Percentiles rank a stretch among this genome's conserved stretches.
Conservation (phyloP, 2,797 vertebrate genomes). For the Todus mexicanus region DNA sequence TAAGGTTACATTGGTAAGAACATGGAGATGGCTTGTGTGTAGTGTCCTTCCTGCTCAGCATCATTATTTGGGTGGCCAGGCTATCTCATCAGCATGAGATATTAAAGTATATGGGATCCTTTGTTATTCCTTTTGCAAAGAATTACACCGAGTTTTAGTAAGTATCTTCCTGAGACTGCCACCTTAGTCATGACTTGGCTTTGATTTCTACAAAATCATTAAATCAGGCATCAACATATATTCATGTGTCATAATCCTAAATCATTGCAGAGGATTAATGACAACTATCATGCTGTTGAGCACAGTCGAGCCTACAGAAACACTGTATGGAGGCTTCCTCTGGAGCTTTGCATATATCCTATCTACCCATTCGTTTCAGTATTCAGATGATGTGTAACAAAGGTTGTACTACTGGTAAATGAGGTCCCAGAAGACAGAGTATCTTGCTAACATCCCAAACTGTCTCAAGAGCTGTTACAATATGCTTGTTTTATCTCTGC, state of each 20-base stretch:
- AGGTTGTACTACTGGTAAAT: background rate
- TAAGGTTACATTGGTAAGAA: background rate
- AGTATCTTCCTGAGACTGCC: background rate
- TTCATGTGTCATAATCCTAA: background rate
- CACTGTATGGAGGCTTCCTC: background rate
- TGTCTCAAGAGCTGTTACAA: background rate
- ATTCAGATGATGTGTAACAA: background rate
- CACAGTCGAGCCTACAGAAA: background rate
- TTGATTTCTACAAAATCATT: background rate
- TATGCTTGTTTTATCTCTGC: background rate
- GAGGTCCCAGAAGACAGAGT: background rate
- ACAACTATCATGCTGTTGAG: background rate
- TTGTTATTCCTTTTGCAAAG: background rate
- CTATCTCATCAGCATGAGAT: background rate
- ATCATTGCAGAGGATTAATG: background rate
- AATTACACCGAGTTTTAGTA: background rate
- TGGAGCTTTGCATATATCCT: background rate
- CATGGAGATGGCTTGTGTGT: background rate
- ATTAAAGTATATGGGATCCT: background rate
- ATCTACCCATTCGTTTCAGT: background rate
- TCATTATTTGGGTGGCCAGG: background rate
- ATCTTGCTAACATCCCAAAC: background rate
- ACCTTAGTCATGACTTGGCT: background rate
- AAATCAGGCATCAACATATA: background rate
- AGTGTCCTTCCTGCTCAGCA: no score